Evolutionary conservation across 1,140 invertebrate genomes (phyloP).

Genomic region (Drosophila tristis): DNA sequence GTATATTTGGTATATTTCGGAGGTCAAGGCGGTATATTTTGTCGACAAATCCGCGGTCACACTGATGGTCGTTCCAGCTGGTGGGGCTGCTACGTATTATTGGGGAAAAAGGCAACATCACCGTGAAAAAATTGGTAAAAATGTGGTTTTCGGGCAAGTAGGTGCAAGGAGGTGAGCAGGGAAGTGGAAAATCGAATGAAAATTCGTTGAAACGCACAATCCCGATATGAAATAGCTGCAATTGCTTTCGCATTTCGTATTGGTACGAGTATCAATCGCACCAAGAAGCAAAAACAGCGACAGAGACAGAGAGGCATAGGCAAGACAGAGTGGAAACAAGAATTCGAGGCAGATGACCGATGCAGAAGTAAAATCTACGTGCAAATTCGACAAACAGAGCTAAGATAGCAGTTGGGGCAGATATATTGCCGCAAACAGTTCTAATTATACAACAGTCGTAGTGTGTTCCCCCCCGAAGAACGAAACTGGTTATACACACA

Average conservation of each 20-base stretch:
- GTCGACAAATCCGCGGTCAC: neutral
- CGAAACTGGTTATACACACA: constrained; percentile 81
- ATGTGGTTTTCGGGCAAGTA: constrained; percentile 60
- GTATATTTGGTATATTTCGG: too few species aligned
- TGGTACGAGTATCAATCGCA: constrained; percentile 26
- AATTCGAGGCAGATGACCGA: constrained; percentile 52
- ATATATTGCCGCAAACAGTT: constrained; percentile 55
- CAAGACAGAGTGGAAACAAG: constrained; percentile 16
- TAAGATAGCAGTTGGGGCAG: constrained; percentile 46
- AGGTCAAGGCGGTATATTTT: too few species aligned
- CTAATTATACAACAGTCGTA: constrained; percentile 77
- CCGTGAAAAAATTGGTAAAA: constrained; percentile 62
- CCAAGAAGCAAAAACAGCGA: constrained; percentile 4
- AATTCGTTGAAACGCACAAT: constrained; percentile 11
- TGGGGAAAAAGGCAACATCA: constrained; percentile 42
- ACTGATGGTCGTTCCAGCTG: constrained; percentile 12
- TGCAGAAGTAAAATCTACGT: constrained; percentile 60
- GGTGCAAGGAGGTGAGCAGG: constrained; percentile 35
- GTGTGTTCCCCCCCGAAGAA: constrained; percentile 56
- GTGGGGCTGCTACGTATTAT: constrained; percentile 10
- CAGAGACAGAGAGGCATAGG: constrained; percentile 11
- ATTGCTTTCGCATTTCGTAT: constrained; percentile 60
- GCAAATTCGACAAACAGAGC: constrained; percentile 63
- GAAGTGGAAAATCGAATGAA: constrained; percentile 21
- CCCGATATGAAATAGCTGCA: constrained; percentile 24